phyloP scores from a whole-genome alignment of 2,888 invertebrate species.

The Leptura quadrifasciata region DNA sequence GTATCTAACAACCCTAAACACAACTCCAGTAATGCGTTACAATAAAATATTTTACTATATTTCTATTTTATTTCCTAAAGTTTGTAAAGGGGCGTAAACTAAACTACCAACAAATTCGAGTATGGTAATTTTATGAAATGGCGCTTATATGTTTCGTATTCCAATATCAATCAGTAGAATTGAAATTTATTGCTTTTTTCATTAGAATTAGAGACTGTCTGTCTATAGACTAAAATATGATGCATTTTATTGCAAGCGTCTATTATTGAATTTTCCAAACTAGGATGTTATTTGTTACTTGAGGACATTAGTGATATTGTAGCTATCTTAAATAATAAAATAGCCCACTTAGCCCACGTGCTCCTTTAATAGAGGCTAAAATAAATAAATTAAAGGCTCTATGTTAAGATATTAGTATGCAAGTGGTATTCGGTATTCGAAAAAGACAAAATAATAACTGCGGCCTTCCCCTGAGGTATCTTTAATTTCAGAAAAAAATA shows the following conservation, averaged over 20 bases:
- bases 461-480: too few species aligned
- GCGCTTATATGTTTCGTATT: constrained; percentile 2
- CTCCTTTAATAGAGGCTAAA: too few species aligned
- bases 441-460: too few species aligned
- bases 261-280: too few species aligned
- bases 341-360: too few species aligned
- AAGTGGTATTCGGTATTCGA: too few species aligned
- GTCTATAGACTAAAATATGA: constrained; percentile 1
- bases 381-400: too few species aligned
- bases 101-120: constrained; percentile 12
- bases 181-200: not conserved
- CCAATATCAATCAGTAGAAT: not conserved
- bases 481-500: too few species aligned
- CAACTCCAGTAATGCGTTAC: constrained; percentile 2
- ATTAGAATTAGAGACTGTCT: not conserved
- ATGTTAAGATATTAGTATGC: too few species aligned
- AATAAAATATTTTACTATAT: constrained; percentile 34
- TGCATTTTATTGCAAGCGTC: not conserved
- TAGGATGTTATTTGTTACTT: too few species aligned
- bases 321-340: too few species aligned
- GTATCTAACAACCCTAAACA: not conserved
- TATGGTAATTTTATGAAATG: constrained; percentile 15
- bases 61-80: constrained; percentile 11
- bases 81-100: constrained; percentile 9
- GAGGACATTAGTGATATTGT: too few species aligned